Percentiles rank a stretch among this genome's conserved stretches.
phyloP scores from a whole-genome alignment of 2,113 vertebrate genomes.

The Corvus hawaiiensis region DNA sequence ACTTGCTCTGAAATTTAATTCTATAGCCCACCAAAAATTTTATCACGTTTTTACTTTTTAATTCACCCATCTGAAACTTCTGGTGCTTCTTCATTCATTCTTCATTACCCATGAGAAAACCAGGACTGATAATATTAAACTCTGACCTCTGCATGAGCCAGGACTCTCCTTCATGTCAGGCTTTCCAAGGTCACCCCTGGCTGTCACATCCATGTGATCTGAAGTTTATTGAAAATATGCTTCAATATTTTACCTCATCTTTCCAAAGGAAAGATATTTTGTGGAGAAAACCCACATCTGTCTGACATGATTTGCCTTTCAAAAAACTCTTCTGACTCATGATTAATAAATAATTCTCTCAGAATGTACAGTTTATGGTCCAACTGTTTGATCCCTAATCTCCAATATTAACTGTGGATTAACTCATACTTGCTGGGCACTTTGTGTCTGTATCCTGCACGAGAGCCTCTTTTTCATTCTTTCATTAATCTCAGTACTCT shows the following conservation, averaged over 20 bases:
- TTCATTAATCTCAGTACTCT: not conserved
- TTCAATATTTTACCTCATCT: not conserved
- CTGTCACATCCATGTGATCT: not conserved
- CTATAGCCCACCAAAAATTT: not conserved
- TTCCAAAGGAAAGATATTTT: not conserved
- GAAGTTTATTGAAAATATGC: not conserved
- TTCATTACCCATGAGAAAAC: not conserved
- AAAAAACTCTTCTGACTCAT: slow-evolving; percentile 29
- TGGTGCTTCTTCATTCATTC: not conserved
- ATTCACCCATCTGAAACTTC: not conserved
- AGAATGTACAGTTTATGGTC: slow-evolving; percentile 23
- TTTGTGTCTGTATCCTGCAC: not conserved
- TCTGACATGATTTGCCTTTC: slow-evolving; percentile 24
- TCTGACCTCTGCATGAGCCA: not conserved
- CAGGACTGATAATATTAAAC: not conserved
- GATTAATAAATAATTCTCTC: slow-evolving; percentile 49
- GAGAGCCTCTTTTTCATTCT: not conserved
- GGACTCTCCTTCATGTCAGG: not conserved
- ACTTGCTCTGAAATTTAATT: not conserved
- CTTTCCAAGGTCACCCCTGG: not conserved
- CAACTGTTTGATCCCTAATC: slow-evolving; percentile 30
- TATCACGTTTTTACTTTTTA: not conserved
- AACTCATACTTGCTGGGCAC: slow-evolving; percentile 9
- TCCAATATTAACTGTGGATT: not conserved
- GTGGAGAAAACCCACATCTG: not conserved